Conservation (phyloP, 2,888 invertebrate species). For the Bugula neritina region DNA sequence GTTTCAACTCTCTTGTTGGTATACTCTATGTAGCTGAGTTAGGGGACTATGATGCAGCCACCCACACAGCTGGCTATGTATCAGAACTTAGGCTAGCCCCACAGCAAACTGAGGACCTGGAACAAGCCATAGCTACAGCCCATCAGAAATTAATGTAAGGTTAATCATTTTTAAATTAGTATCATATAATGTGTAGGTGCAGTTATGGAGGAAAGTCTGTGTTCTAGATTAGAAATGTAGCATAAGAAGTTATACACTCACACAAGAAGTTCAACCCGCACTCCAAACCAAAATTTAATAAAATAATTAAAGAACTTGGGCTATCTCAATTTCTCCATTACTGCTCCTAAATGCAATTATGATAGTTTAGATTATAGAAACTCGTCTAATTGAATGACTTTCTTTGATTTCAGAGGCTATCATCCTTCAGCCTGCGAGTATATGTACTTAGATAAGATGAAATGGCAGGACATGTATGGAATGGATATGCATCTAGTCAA, state of each 20-base stretch:
- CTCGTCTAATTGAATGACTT: not conserved
- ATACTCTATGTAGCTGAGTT: too few relatives aligned
- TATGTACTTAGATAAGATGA: conserved; percentile 91
- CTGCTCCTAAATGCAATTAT: too few relatives aligned
- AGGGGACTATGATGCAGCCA: conserved; percentile 83
- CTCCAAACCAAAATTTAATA: too few relatives aligned
- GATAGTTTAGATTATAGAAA: not conserved
- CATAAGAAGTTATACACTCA: too few relatives aligned
- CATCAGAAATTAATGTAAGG: conserved; percentile 82
- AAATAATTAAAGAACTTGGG: too few relatives aligned
- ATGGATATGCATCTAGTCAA: conserved; percentile 92
- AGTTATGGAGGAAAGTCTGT: not conserved
- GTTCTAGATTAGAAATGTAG: too few relatives aligned
- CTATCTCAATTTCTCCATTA: too few relatives aligned
- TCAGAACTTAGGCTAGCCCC: conserved; percentile 88
- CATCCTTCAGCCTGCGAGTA: conserved; percentile 87
- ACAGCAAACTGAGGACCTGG: conserved; percentile 85
- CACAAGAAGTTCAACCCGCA: too few relatives aligned
- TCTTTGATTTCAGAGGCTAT: conserved; percentile 63
- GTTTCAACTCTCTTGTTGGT: too few relatives aligned
- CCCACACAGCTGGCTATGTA: conserved; percentile 83
- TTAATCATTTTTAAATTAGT: not conserved
- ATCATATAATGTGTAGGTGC: not conserved
- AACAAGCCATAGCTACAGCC: conserved; percentile 76
- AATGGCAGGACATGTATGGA: conserved; percentile 98